phyloP scores from a whole-genome alignment of 2,888 invertebrate genomes.

The Apotomis capreana region DNA sequence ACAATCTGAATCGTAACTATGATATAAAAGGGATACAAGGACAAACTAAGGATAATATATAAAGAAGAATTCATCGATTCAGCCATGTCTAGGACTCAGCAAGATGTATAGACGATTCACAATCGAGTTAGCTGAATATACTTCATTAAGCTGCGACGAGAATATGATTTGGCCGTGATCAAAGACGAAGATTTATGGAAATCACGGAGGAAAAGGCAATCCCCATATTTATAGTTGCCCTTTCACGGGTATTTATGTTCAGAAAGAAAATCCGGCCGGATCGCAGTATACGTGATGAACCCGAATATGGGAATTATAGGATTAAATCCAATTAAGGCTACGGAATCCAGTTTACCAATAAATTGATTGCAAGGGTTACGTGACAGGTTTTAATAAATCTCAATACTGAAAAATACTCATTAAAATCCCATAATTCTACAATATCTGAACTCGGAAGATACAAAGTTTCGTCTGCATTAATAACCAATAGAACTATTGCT shows the following conservation, averaged over 20 bases:
- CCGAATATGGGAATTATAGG: conserved; percentile 17
- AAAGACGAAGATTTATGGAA: conserved; percentile 36
- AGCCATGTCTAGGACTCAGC: not conserved
- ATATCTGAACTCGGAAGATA: conserved; percentile 2
- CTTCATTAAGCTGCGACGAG: conserved; percentile 35
- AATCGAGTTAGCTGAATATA: conserved; percentile 33
- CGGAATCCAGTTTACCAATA: conserved; percentile 19
- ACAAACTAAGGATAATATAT: not conserved
- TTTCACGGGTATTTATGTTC: conserved; percentile 15
- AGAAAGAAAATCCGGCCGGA: conserved; percentile 21
- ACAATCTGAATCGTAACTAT: not conserved
- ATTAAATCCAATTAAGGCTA: conserved; percentile 18
- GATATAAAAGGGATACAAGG: not conserved
- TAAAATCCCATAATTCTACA: not conserved
- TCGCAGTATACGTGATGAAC: conserved; percentile 14
- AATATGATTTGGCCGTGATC: conserved; percentile 32
- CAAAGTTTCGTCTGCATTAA: conserved; percentile 18
- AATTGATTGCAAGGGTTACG: conserved; percentile 9
- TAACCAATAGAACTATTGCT: conserved; percentile 22
- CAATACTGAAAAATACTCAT: not conserved
- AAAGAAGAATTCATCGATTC: not conserved
- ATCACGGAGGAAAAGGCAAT: conserved; percentile 32
- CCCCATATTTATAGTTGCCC: conserved; percentile 32
- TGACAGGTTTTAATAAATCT: conserved; percentile 12
- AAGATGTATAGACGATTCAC: not conserved